A percentile compares a stretch with the other conserved stretches of the same genome.
phyloP scores from a whole-genome alignment of 2,888 invertebrate species.

The Mesodorylaimus sp. region DNA sequence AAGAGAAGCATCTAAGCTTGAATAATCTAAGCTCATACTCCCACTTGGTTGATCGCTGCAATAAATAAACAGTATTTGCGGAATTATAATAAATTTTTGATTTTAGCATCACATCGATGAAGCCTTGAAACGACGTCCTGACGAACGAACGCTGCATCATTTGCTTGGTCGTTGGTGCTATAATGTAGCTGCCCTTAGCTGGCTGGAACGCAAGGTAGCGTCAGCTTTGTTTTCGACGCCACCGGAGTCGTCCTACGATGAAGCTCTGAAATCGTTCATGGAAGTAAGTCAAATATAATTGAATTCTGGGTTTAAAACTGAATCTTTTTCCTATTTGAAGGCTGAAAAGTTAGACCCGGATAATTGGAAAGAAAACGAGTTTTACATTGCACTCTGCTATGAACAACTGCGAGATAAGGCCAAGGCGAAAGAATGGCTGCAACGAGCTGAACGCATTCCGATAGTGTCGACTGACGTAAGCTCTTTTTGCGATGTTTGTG shows the following conservation, averaged over 20 bases:
- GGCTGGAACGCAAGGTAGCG: constrained; percentile 49
- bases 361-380: not conserved
- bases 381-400: not conserved
- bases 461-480: not conserved
- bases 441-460: not conserved
- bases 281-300: too few species aligned
- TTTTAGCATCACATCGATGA: constrained; percentile 44
- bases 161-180: constrained; percentile 50
- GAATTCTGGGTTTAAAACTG: too few species aligned
- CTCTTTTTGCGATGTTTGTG: not conserved
- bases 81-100: too few species aligned
- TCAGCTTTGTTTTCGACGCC: constrained; percentile 45
- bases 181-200: constrained; percentile 44
- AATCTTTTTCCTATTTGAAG: not conserved
- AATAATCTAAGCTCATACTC: too few species aligned
- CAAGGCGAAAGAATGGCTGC: not conserved
- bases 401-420: not conserved
- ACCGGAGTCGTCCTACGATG: constrained; percentile 44
- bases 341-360: not conserved
- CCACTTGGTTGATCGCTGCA: too few species aligned
- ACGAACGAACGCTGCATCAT: constrained; percentile 46
- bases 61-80: constrained; percentile 2
- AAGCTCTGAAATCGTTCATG: constrained; percentile 40
- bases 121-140: constrained; percentile 44
- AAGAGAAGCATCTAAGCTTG: too few species aligned